Conservation (phyloP, 2,888 invertebrate species). For the Melieria picta region DNA sequence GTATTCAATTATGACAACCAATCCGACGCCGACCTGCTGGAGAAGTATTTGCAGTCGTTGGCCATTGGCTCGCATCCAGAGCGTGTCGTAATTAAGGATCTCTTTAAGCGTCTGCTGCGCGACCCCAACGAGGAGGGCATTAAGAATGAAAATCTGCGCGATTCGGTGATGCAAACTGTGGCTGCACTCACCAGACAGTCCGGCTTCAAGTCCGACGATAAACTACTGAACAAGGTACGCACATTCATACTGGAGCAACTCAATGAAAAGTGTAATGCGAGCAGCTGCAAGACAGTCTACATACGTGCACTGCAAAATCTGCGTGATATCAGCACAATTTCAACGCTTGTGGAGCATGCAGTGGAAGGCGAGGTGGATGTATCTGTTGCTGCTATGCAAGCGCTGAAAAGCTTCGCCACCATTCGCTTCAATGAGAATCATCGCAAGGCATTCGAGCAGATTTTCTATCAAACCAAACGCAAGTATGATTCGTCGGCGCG, state of each 20-base stretch:
- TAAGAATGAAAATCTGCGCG: conserved; percentile 71
- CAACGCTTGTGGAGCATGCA: conserved; percentile 70
- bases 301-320: conserved; percentile 79
- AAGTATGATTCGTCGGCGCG: conserved; percentile 77
- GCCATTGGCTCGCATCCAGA: conserved; percentile 76
- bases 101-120: conserved; percentile 52
- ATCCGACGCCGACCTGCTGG: conserved; percentile 69
- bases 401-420: conserved; percentile 70
- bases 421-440: conserved; percentile 62
- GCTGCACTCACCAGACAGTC: conserved; percentile 71
- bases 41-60: conserved; percentile 79
- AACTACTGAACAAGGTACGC: conserved; percentile 54
- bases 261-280: conserved; percentile 66
- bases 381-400: conserved; percentile 75
- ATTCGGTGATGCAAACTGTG: conserved; percentile 75
- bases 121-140: conserved; percentile 65
- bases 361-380: conserved; percentile 68
- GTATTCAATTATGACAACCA: conserved; percentile 69
- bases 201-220: conserved; percentile 53
- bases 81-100: conserved; percentile 66
- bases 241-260: conserved; percentile 60
- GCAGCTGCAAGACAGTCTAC: conserved; percentile 69
- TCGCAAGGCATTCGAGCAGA: conserved; percentile 67
- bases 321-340: conserved; percentile 70
- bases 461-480: conserved; percentile 71